These are phyloP conservation scores for Epinephelus fuscoguttatus DNA, from an alignment of 2,113 vertebrate genomes.

Conservation along the genomic window DNA sequence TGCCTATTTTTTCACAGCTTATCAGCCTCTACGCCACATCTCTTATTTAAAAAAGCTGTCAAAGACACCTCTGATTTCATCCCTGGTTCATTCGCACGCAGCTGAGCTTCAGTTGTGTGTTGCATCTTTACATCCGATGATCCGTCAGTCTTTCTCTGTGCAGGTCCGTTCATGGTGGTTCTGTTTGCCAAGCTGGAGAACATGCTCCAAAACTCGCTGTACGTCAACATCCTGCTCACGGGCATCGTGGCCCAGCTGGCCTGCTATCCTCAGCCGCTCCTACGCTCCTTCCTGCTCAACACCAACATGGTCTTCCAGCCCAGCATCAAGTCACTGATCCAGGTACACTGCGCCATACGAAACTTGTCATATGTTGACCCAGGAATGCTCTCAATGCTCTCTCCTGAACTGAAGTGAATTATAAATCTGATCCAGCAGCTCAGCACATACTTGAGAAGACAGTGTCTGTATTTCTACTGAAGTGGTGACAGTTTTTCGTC, in stretches of 20 bases:
- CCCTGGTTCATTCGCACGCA: not conserved
- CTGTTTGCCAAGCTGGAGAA: constrained; percentile 97
- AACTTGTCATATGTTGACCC: not conserved
- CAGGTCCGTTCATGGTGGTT: constrained; percentile 94
- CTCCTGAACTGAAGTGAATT: not conserved
- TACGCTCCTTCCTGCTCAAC: constrained; percentile 98
- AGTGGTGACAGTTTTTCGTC: constrained; percentile 2
- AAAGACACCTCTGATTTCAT: not conserved
- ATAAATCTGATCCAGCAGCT: not conserved
- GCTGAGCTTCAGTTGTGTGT: not conserved
- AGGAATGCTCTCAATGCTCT: not conserved
- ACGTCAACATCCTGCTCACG: constrained; percentile 97
- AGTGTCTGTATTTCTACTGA: not conserved
- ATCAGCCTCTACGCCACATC: not conserved
- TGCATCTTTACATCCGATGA: not conserved
- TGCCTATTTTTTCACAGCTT: not conserved
- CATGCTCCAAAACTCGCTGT: constrained; percentile 97
- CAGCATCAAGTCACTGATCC: constrained; percentile 96
- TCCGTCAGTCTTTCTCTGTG: not conserved
- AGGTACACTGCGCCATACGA: constrained; percentile 82
- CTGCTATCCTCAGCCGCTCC: constrained; percentile 95
- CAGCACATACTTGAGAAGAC: not conserved
- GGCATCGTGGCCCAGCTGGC: constrained; percentile 96
- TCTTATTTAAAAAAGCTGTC: not conserved
- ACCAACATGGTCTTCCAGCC: constrained; percentile 99